Conservation (phyloP, 2,113 vertebrate genomes). For the pig (Sus scrofa) region T2T-Sscrofa CM000812.6:164831501-164832000, state of each 20-base stretch:
- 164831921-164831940: not conserved
- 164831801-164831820: not conserved
- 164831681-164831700: slow-evolving; percentile 66
- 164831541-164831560: slow-evolving; percentile 60
- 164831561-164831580: slow-evolving; percentile 65
- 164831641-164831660: slow-evolving; percentile 46
- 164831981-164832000: not conserved
- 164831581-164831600: slow-evolving; percentile 14
- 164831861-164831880: not conserved
- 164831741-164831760: not conserved
- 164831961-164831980: not conserved
- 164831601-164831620: slow-evolving; percentile 33
- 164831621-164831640: slow-evolving; percentile 35
- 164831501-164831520: slow-evolving; percentile 36
- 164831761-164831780: not conserved
- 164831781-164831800: not conserved
- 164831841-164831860: not conserved
- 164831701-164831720: not conserved
- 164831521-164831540: not conserved
- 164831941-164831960: not conserved
- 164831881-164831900: not conserved
- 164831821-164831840: not conserved
- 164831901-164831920: not conserved
- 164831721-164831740: not conserved
- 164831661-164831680: not conserved